A percentile compares a stretch with the other conserved stretches of the same genome.
phyloP scores from a whole-genome alignment of 2,888 invertebrate species.

The Cryptocheilus praepositus region DNA sequence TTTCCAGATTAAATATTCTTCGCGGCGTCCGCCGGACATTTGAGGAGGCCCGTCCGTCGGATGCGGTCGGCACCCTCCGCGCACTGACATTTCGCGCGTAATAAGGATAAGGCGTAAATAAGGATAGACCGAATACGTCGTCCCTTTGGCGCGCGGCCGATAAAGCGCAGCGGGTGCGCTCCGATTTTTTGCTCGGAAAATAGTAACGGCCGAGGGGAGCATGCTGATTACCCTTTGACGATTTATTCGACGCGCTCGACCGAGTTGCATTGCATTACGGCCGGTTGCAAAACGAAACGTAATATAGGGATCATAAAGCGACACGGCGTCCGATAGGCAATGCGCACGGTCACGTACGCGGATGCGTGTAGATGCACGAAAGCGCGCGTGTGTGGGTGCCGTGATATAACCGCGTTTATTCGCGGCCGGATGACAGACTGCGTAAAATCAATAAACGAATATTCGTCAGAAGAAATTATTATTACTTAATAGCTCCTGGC shows the following conservation, averaged over 20 bases:
- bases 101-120: no score
- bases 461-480: slow-evolving; percentile 53
- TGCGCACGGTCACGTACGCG: no score
- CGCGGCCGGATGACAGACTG: slow-evolving; percentile 35
- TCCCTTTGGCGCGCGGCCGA: no score
- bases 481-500: slow-evolving; percentile 48
- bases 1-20: slow-evolving; percentile 2
- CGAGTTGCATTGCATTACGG: no score
- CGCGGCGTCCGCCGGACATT: not conserved
- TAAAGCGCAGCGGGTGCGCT: no score
- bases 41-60: not conserved
- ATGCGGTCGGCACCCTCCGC: no score
- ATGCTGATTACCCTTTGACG: no score
- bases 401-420: slow-evolving; percentile 1
- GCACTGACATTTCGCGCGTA: not conserved
- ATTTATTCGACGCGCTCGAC: no score
- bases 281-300: not conserved
- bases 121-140: not conserved
- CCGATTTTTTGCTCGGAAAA: no score
- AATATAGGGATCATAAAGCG: slow-evolving; percentile 1
- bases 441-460: slow-evolving; percentile 57
- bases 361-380: no score
- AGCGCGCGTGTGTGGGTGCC: not conserved
- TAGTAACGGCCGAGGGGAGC: no score
- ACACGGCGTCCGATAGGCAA: not conserved